phyloP scores from a whole-genome alignment of 1,140 invertebrate species.

The Bursaphelenchus mucronatus region DNA sequence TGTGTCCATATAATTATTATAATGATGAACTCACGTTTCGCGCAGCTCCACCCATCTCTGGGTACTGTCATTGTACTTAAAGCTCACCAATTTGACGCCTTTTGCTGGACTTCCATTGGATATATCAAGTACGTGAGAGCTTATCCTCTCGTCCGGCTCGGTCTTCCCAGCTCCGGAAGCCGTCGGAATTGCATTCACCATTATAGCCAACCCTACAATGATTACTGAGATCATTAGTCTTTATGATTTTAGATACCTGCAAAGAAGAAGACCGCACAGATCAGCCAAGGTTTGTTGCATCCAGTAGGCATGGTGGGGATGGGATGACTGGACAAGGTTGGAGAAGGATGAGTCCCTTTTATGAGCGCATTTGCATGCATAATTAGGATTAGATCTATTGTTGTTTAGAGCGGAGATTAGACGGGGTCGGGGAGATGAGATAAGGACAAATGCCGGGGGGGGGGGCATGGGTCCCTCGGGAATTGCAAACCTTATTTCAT shows the following conservation, averaged over 20 bases:
- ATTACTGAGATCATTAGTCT: background rate
- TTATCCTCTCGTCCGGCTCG: slow-evolving; percentile 42
- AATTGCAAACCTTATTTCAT: too few relatives aligned
- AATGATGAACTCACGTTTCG: slow-evolving; percentile 41
- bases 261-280: slow-evolving; percentile 9
- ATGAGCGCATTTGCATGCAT: too few relatives aligned
- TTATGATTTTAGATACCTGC: slow-evolving; percentile 9
- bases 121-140: slow-evolving; percentile 61
- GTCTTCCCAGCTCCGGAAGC: background rate
- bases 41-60: slow-evolving; percentile 46
- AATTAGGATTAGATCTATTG: too few relatives aligned
- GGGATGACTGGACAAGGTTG: too few relatives aligned
- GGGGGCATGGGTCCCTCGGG: too few relatives aligned
- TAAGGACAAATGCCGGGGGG: too few relatives aligned
- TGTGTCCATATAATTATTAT: slow-evolving; percentile 12
- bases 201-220: too few relatives aligned
- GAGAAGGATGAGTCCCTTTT: too few relatives aligned
- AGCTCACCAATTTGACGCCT: slow-evolving; percentile 50
- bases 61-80: slow-evolving; percentile 30
- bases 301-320: too few relatives aligned
- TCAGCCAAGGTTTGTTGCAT: slow-evolving; percentile 1
- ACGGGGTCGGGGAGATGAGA: too few relatives aligned
- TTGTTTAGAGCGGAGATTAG: too few relatives aligned
- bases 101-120: slow-evolving; percentile 56
- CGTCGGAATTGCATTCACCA: too few relatives aligned